Evolutionary conservation across 2,113 vertebrate genomes (phyloP).

Genomic region (Peucedramus taeniatus): DNA sequence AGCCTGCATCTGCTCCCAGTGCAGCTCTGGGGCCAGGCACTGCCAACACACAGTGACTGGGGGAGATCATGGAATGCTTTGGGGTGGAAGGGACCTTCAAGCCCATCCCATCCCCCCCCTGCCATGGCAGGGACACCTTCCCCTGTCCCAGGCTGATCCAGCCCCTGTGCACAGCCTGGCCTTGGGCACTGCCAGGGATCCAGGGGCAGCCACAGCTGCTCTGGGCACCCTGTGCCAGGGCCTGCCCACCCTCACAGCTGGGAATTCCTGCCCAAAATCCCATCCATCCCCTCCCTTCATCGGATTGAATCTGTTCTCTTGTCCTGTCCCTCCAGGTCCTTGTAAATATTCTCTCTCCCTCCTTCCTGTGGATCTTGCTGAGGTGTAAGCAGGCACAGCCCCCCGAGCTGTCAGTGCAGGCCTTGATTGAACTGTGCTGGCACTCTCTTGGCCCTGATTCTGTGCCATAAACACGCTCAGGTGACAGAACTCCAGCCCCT

Average conservation of each 20-base stretch:
- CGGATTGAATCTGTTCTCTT: fast-evolving
- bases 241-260: fast-evolving
- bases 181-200: background rate
- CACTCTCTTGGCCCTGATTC: no score
- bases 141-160: background rate
- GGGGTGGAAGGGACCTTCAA: background rate
- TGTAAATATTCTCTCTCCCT: background rate
- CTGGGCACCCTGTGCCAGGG: background rate
- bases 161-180: background rate
- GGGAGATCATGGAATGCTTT: background rate
- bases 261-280: background rate
- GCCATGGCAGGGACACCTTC: background rate
- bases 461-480: fast-evolving
- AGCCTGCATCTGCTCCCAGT: background rate
- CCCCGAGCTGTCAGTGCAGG: background rate
- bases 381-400: background rate
- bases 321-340: background rate
- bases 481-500: background rate
- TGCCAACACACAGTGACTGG: fast-evolving
- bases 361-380: background rate
- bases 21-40: background rate
- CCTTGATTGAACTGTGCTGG: background rate
- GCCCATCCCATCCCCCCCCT: fast-evolving
- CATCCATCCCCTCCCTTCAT: fast-evolving
- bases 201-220: background rate